Percentiles rank a stretch among this genome's conserved stretches.
phyloP scores from a whole-genome alignment of 2,797 vertebrate species.

The Micrastur ruficollis region DNA sequence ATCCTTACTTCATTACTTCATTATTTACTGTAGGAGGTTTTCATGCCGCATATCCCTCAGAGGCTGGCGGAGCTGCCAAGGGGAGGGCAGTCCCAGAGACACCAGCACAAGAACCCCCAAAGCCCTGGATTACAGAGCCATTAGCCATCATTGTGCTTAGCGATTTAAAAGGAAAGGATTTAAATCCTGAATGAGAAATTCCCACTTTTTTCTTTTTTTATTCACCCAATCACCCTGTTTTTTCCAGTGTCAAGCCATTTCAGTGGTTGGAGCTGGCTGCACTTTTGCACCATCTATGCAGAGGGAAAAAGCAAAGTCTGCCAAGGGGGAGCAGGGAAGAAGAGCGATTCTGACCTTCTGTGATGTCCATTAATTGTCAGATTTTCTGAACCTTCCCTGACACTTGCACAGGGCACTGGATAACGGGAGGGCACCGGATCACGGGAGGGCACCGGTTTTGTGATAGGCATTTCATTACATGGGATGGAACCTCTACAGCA shows the following conservation, averaged over 20 bases:
- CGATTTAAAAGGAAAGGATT: not conserved
- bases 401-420: rapidly evolving
- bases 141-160: not conserved
- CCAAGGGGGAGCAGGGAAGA: not conserved
- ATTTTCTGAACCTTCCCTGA: not conserved
- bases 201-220: not conserved
- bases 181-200: not conserved
- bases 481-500: not conserved
- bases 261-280: not conserved
- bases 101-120: not conserved
- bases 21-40: not conserved
- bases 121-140: not conserved
- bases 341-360: not conserved
- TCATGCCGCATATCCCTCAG: not conserved
- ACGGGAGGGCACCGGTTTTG: rapidly evolving
- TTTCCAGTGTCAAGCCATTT: not conserved
- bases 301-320: not conserved
- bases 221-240: not conserved
- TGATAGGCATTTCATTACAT: rapidly evolving
- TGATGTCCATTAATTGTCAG: not conserved
- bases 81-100: not conserved
- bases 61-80: not conserved
- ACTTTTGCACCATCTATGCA: rapidly evolving
- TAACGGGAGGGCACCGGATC: rapidly evolving
- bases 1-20: not conserved